Evolutionary conservation across 2,113 vertebrate genomes (phyloP).

Genomic region (Daubentonia madagascariensis): DNA sequence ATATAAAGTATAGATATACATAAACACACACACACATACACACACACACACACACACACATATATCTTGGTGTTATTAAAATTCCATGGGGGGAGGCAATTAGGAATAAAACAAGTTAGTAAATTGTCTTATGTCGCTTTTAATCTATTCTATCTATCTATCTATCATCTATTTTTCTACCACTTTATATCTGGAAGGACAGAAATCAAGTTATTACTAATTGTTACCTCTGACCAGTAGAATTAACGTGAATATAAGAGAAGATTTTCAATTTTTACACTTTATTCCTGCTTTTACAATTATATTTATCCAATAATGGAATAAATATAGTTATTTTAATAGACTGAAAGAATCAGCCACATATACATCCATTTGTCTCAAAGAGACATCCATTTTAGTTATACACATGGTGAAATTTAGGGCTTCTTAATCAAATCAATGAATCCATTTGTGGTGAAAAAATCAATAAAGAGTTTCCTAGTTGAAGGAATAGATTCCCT

Average conservation of each 20-base stretch:
- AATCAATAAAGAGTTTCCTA: conserved; percentile 43
- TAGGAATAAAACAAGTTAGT: neutral
- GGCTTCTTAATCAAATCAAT: conserved; percentile 31
- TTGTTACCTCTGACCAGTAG: neutral
- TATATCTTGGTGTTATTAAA: neutral
- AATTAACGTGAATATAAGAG: neutral
- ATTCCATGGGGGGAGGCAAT: neutral
- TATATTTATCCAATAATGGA: neutral
- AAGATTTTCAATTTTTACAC: neutral
- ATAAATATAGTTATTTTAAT: neutral
- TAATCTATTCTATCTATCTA: neutral
- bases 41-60: neutral
- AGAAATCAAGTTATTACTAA: neutral
- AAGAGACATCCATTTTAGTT: neutral
- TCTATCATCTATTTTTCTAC: neutral
- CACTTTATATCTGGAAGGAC: neutral
- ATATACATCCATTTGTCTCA: neutral
- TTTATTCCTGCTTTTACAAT: neutral
- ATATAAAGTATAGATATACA: neutral
- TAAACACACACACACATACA: neutral
- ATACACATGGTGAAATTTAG: neutral
- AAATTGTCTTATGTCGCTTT: neutral
- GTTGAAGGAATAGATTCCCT: neutral
- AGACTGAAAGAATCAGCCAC: conserved; percentile 8
- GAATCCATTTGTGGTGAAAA: conserved; percentile 25